Conservation (phyloP, 1,140 invertebrate species). For the Pachypeltis micranthus region DNA sequence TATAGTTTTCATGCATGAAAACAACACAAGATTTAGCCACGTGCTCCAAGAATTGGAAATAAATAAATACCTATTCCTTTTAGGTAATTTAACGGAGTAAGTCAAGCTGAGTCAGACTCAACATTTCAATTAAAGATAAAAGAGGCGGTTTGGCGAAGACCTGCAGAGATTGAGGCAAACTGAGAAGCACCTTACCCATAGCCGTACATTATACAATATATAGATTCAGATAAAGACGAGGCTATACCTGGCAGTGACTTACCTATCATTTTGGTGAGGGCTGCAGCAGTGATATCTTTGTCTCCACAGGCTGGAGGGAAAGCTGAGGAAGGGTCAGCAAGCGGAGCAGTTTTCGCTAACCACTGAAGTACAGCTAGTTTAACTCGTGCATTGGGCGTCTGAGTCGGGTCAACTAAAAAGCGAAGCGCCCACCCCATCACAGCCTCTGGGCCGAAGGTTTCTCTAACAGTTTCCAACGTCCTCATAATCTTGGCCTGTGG, state of each 20-base stretch:
- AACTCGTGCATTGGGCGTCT: constrained; percentile 79
- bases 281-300: constrained; percentile 43
- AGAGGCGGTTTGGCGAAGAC: too few relatives aligned
- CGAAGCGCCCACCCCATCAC: constrained; percentile 32
- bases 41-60: too few relatives aligned
- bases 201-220: background rate
- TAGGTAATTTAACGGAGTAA: too few relatives aligned
- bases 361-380: constrained; percentile 63
- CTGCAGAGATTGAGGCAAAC: too few relatives aligned
- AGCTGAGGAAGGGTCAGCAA: constrained; percentile 36
- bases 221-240: too few relatives aligned
- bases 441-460: constrained; percentile 26
- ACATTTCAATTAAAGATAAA: too few relatives aligned
- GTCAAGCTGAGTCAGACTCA: too few relatives aligned
- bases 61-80: too few relatives aligned
- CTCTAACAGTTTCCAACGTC: constrained; percentile 70
- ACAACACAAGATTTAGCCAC: too few relatives aligned
- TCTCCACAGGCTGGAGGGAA: constrained; percentile 32
- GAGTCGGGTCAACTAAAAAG: constrained; percentile 77
- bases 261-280: constrained; percentile 48
- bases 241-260: constrained; percentile 14
- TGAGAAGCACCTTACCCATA: too few relatives aligned
- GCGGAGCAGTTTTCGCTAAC: constrained; percentile 54
- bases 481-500: constrained; percentile 71
- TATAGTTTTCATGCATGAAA: too few relatives aligned